Evolutionary conservation across 2,888 invertebrate species (phyloP), one percentile per base, ranked within the genome.

Genomic region (Bombylius discolor): DNA sequence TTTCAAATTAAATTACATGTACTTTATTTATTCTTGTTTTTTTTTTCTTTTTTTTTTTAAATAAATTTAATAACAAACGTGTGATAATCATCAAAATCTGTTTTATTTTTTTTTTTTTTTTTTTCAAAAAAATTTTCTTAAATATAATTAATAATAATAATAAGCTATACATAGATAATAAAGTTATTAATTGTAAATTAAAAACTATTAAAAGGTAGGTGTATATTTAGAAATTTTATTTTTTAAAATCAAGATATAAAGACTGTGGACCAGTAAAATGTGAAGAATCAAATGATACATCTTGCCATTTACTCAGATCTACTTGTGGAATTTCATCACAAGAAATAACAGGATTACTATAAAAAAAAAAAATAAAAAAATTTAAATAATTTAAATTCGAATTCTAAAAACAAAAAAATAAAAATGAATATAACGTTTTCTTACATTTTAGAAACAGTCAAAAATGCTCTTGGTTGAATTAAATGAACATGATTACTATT

Each of bases 381-480:
- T n/a, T n/a, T n/a, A n/a, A 23, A 23, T 23, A 23, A 31, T 5
- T 47, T 13, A 50, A 34, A 42, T 42, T 42, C 5, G 11, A 42
- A 5, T 36, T 36, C 6, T 46, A 45, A 13, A 12, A 34, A 39
- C 52, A n/a, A 23, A 23, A 23, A 23, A 23, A 23, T 2, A 23
- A 23, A 23, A 23, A 23, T 23, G 23, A 3, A 23, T 23, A 23
- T 23, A 42, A 53, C 13, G 48, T 31, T 51, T 55, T n/a, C 34
- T 77, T 75, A 83, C 83, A 68, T 66, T 63, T 73, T 64, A 0
- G 83, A 81, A 61, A 86, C 79, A 59, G 78, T 71, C 65, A 81
- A 78, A 67, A 89, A 88, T 0, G 84, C 85, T 62, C 77, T 77
- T 0, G 77, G 77, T 68, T 89, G 89, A 68, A 88, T 81, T 52